Base-by-base conservation (phyloP, 2,797 vertebrate species). In the Sebastes hubbsi region DNA sequence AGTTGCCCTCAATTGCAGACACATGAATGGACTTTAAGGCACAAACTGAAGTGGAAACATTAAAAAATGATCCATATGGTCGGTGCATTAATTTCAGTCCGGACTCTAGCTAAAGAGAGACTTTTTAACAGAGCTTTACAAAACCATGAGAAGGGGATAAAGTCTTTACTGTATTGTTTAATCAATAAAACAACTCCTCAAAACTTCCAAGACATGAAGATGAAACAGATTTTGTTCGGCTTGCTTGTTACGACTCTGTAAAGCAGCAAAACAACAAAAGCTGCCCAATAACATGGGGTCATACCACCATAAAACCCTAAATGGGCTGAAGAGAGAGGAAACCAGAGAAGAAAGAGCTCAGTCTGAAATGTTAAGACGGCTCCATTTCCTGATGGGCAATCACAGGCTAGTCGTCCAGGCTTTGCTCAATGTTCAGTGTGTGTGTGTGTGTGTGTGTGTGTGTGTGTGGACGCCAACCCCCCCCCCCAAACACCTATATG, bases 181-280 rank as follows among this genome's bases (percentile, higher is more conserved):
- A 86, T 89, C 83, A 83, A 88, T 86, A 66, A 78, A 92, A 85
- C 69, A 80, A 55, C 71, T 78, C 76, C 54, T 72, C 58, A 52
- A 87, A 79, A 77, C 38, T 75, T 77, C 27, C 20, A 49, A 78
- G 64, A 77, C 52, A n/a, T 27, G 65, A 34, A 65, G 83, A 82
- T 82, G 66, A 90, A 90, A 87, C 54, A n/a, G 46, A 80, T 52
- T 87, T 75, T 58, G 55, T 61, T 74, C 68, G 8, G 75, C 59
- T 32, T 5, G 32, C 60, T 77, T 78, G 84, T 88, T 84, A 87
- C 56, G 36, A 81, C 86, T 84, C 75, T 82, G 81, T 88, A 86
- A 92, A 90, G 72, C 52, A 24, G 77, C 1, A 64, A 86, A 83
- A 88, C 92, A 93, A 91, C 93, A 93, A 92, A 90, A 84, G 80